Evolutionary conservation across 92 coral and sea anemone genomes (phyloP), one percentile per base, ranked within the genome.

Genomic region (Micromussa lordhowensis): DNA sequence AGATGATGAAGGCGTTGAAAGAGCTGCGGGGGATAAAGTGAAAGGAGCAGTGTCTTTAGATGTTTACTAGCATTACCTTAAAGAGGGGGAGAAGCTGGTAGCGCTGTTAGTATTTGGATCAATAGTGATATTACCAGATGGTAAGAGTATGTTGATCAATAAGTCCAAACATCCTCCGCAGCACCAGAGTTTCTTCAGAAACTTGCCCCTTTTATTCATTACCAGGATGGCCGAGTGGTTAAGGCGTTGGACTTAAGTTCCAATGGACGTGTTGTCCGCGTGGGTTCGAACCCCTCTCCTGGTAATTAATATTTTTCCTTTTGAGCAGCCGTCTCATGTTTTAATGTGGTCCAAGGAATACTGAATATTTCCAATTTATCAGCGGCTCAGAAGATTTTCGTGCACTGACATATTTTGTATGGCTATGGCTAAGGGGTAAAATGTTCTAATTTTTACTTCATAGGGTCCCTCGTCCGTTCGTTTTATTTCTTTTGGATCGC

Each of bases 141-240:
- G 70, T 64, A 2, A 64, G 70, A 14, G 19, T 3, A 0, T 54
- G 59, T 54, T 54, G 19, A 17, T 54, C 12, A 54, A 0, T 4
- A 61, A 22, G 29, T 24, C 66, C 28, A 22, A 54, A 54, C 19
- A 61, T 17, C 7, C 12, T 61, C 12, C 2, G n/a, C n/a, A n/a
- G n/a, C n/a, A n/a, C n/a, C n/a, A n/a, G n/a, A n/a, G n/a, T n/a
- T n/a, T n/a, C n/a, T n/a, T n/a, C n/a, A n/a, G n/a, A n/a, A n/a
- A n/a, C n/a, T n/a, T n/a, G n/a, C n/a, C n/a, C n/a, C n/a, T n/a
- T n/a, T n/a, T n/a, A n/a, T n/a, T n/a, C 29, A 22, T 44, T 92
- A 94, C 98, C 98, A 96, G 99, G 98, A 96, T 95, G 98, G 98
- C 99, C 99, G 99, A 96, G 99, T 95, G 99, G 98, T 96, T 96